phyloP scores from a whole-genome alignment of 2,888 invertebrate species.

The Zygothrica quintamaculata region DNA sequence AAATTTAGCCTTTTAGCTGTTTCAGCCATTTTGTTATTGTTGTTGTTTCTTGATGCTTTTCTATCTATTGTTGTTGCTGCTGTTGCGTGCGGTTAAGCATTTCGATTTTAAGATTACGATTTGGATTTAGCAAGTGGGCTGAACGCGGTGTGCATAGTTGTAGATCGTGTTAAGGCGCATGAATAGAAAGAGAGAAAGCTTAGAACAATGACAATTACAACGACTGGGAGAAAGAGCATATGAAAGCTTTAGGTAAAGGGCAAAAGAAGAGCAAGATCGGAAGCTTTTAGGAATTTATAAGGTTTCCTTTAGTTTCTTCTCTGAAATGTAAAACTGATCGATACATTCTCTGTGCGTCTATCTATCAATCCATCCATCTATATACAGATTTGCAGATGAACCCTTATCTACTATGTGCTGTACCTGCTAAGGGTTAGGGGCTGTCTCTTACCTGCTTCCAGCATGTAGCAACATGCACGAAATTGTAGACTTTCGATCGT shows the following conservation, averaged over 20 bases:
- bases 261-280: constrained; percentile 1
- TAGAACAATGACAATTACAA: no score
- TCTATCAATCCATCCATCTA: no score
- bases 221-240: no score
- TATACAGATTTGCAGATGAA: no score
- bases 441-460: constrained; percentile 48
- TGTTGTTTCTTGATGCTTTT: constrained; percentile 26
- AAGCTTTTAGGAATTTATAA: background rate
- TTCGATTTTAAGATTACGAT: constrained; percentile 49
- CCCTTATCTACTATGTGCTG: constrained; percentile 1
- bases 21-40: constrained; percentile 51
- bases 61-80: constrained; percentile 31
- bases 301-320: no score
- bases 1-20: constrained; percentile 78
- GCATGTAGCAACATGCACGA: constrained; percentile 57
- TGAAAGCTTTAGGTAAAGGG: constrained; percentile 14
- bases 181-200: background rate
- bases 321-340: no score
- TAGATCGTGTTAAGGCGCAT: background rate
- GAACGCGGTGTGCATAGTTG: background rate
- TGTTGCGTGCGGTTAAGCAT: constrained; percentile 32
- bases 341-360: no score
- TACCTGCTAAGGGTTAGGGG: constrained; percentile 44
- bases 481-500: background rate
- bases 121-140: constrained; percentile 32